These are phyloP conservation scores for Pachycephus smyrnensis DNA, from an alignment of 2,888 invertebrate species.

Conservation along the genomic window DNA sequence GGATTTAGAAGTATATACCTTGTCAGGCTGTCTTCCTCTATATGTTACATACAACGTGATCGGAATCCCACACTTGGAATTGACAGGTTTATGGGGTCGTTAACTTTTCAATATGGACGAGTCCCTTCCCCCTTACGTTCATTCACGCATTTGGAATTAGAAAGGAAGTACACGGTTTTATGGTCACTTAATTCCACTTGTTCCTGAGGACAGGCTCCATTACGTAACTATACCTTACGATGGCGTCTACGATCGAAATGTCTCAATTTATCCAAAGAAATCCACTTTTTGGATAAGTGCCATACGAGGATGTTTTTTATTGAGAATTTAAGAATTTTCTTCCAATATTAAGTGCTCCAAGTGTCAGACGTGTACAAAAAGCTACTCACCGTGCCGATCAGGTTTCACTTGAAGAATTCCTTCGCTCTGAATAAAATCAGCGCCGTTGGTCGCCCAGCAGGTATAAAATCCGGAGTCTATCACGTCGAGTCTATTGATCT, in stretches of 20 bases:
- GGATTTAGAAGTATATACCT: background rate
- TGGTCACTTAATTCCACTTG: constrained; percentile 23
- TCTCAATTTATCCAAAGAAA: background rate
- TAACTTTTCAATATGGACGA: background rate
- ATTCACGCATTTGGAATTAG: background rate
- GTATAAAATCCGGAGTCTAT: constrained; percentile 55
- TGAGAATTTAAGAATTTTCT: background rate
- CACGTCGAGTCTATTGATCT: constrained; percentile 51
- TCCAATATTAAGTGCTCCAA: background rate
- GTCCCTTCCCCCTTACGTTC: background rate
- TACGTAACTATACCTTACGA: background rate
- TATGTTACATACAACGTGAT: background rate
- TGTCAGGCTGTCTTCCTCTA: background rate
- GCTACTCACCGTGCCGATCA: constrained; percentile 38
- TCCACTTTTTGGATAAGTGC: background rate
- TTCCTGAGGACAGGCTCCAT: constrained; percentile 10
- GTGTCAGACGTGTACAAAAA: background rate
- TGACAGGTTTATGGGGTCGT: background rate
- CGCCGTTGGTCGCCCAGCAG: constrained; percentile 54
- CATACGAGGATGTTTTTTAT: background rate
- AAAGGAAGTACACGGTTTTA: constrained; percentile 18
- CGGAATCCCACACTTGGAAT: background rate
- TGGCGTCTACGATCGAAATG: background rate
- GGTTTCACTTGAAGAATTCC: constrained; percentile 45
- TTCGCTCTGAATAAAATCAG: constrained; percentile 56